Percentiles rank a stretch among this genome's conserved stretches.
These are phyloP conservation scores for Papilio glaucus DNA, from an alignment of 1,140 invertebrate species.

Conservation along the genomic window DNA sequence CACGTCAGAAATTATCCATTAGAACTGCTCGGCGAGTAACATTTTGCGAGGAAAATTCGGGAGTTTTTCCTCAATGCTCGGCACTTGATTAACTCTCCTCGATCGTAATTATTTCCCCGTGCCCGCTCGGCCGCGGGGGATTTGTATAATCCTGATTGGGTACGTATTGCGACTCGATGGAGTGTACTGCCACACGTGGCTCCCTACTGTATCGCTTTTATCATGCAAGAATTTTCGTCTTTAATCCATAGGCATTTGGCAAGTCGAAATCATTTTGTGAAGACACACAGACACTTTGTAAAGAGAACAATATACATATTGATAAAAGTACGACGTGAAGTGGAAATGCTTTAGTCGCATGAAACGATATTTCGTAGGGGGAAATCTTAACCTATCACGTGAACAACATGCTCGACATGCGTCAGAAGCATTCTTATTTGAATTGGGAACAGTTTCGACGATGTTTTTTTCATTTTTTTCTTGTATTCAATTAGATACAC, in stretches of 20 bases:
- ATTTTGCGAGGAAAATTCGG: constrained; percentile 42
- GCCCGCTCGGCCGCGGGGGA: constrained; percentile 60
- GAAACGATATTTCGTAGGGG: too few relatives aligned
- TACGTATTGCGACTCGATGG: constrained; percentile 75
- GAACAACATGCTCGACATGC: too few relatives aligned
- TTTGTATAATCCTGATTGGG: constrained; percentile 81
- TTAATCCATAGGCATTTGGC: constrained; percentile 13
- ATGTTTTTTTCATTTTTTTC: too few relatives aligned
- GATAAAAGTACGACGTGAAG: too few relatives aligned
- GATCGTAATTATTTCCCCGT: constrained; percentile 75
- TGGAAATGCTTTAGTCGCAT: too few relatives aligned
- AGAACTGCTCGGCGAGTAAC: constrained; percentile 29
- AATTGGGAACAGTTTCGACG: too few relatives aligned
- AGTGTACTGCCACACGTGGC: constrained; percentile 71
- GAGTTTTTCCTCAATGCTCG: constrained; percentile 66
- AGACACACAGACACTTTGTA: not conserved
- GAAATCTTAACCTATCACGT: too few relatives aligned
- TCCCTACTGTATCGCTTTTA: constrained; percentile 41
- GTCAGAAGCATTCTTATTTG: too few relatives aligned
- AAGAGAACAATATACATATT: too few relatives aligned
- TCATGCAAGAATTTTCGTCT: constrained; percentile 37
- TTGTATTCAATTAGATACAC: too few relatives aligned
- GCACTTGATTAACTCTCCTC: constrained; percentile 75
- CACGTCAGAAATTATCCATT: constrained; percentile 39
- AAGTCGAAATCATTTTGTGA: not conserved